Conservation (phyloP, 2,113 vertebrate genomes). For the Toxostoma redivivum region DNA sequence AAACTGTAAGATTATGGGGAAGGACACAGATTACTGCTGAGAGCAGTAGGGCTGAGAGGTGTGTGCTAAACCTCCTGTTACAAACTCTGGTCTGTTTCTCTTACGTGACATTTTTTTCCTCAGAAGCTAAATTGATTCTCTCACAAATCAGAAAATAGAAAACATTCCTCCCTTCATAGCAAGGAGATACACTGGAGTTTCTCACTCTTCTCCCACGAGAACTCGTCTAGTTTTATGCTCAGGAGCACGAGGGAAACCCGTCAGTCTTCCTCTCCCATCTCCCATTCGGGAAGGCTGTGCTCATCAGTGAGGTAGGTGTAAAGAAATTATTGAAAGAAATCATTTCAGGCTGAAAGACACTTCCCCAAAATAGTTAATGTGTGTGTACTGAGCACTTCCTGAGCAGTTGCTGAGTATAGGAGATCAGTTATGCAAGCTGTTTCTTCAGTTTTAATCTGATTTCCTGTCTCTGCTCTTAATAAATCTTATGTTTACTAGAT, state of each 20-base stretch:
- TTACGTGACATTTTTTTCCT: not conserved
- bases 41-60: not conserved
- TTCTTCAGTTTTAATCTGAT: slow-evolving; percentile 55
- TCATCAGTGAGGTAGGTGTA: not conserved
- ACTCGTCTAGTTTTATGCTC: not conserved
- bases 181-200: not conserved
- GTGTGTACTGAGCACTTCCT: not conserved
- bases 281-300: not conserved
- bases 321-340: not conserved
- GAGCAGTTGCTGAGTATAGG: not conserved
- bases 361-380: not conserved
- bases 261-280: not conserved
- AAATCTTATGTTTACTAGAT: slow-evolving; percentile 54
- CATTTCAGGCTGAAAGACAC: not conserved
- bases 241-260: not conserved
- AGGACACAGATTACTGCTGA: not conserved
- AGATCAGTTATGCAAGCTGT: slow-evolving; percentile 30
- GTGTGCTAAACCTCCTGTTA: not conserved
- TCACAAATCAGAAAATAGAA: not conserved
- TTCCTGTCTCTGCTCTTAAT: slow-evolving; percentile 47
- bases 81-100: not conserved
- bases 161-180: not conserved
- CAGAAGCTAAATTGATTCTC: not conserved
- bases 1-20: not conserved
- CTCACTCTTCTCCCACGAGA: not conserved